These are phyloP conservation scores for Chinchilla lanigera DNA, from an alignment of 2,113 vertebrate species.

Conservation along the genomic window DNA sequence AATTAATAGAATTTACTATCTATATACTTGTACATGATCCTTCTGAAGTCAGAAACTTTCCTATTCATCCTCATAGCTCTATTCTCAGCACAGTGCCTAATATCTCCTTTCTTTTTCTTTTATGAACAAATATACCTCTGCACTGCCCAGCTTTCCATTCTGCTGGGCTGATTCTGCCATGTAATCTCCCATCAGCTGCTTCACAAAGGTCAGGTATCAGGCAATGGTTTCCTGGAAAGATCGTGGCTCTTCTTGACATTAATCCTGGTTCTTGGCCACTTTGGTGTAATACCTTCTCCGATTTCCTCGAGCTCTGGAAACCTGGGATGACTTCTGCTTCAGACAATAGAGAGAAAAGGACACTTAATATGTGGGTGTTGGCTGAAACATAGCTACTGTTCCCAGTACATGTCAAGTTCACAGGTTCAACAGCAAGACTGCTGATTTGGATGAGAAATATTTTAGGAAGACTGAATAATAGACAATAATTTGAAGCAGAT, in stretches of 20 bases:
- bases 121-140: not conserved
- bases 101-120: not conserved
- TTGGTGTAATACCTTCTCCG: not conserved
- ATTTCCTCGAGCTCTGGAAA: constrained; percentile 17
- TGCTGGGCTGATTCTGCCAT: not conserved
- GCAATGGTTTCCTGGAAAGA: not conserved
- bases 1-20: not conserved
- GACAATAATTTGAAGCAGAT: constrained; percentile 52
- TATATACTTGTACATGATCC: not conserved
- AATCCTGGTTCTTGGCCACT: not conserved
- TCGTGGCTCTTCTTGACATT: not conserved
- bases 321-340: not conserved
- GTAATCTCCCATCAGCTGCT: not conserved
- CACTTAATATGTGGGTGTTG: not conserved
- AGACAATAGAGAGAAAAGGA: not conserved
- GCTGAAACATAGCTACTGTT: not conserved
- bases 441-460: not conserved
- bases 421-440: not conserved
- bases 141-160: not conserved
- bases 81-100: not conserved
- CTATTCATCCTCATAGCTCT: not conserved
- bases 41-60: not conserved
- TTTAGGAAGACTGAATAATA: constrained; percentile 8
- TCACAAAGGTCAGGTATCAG: not conserved
- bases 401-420: not conserved